Evolutionary conservation across 2,888 invertebrate species (phyloP), one percentile per base, ranked within the genome.

Genomic region (Crocallis elinguaria): DNA sequence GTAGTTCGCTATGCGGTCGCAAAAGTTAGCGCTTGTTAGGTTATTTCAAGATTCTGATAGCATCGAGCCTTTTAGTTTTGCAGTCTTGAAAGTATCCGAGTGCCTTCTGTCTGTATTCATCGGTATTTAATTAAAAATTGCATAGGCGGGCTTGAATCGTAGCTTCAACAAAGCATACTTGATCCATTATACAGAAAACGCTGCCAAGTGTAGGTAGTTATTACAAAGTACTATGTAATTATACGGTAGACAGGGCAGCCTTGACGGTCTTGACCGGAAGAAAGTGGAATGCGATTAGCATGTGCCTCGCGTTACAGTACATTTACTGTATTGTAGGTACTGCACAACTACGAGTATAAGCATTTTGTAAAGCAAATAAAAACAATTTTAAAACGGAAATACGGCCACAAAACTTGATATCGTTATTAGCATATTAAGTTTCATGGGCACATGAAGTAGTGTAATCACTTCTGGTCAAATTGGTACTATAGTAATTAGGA

Each of bases 281-380:
- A 81, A 82, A 80, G 77, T 75, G 65, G 75, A 62, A 50, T 73
- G 55, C 27, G 56, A 73, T 77, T 77, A 76, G 64, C 75, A 78
- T 80, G 69, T 61, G 62, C 59, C 58, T 63, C 58, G 66, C 60
- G 69, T 66, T 57, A 50, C 55, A 61, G 58, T 45, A 65, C 53
- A 58, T 59, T 62, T 59, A 53, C 50, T 51, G 49, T 46, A 30
- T 13, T 45, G 39, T 21, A 37, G 30, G 39, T 36, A 45, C 39
- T n/a, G n/a, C n/a, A n/a, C n/a, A n/a, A n/a, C n/a, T n/a, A n/a
- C n/a, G n/a, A n/a, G 9, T 19, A 14, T 32, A 32, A 36, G 44
- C 44, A 33, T 44, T 52, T 53, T 36, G 41, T 46, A 41, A 42
- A 53, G 42, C 46, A 48, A 53, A 53, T 48, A 53, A 53, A 33